phyloP scores from a whole-genome alignment of 2,888 invertebrate species.

The Brachynemurus nebulosus region DNA sequence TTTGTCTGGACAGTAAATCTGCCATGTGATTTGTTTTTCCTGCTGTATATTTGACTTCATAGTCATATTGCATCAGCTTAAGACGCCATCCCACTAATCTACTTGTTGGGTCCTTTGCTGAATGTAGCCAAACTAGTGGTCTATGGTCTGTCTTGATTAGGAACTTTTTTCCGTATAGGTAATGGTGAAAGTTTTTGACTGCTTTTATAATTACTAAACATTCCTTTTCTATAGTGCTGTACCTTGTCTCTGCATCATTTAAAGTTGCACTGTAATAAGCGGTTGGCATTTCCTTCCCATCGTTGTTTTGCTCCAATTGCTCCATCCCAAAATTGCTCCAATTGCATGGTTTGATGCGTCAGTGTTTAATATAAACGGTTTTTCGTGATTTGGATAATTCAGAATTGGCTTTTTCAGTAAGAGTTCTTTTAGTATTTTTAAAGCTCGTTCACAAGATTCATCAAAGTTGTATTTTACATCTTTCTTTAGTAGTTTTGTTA shows the following conservation, averaged over 20 bases:
- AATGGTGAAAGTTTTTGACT: neutral
- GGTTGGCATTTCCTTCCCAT: neutral
- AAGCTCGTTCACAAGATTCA: neutral
- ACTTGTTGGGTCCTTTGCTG: neutral
- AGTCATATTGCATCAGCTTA: neutral
- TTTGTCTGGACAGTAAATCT: neutral
- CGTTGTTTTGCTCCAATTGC: neutral
- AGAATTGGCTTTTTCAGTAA: neutral
- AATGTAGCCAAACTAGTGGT: neutral
- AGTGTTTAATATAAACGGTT: neutral
- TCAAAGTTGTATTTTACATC: neutral
- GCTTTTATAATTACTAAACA: neutral
- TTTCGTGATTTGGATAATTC: neutral
- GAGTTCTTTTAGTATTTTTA: neutral
- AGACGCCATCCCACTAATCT: neutral
- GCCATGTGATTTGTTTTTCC: neutral
- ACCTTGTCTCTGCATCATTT: neutral
- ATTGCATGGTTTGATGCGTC: neutral
- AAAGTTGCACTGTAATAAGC: neutral
- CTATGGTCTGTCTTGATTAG: neutral
- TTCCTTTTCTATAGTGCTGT: neutral
- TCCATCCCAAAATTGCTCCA: neutral
- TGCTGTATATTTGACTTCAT: neutral
- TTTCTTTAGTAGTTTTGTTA: neutral
- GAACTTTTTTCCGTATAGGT: neutral